A percentile compares a stretch with the other conserved stretches of the same genome.
phyloP scores from a whole-genome alignment of 2,113 vertebrate genomes.

The Rhynchopsitta pachyrhyncha region DNA sequence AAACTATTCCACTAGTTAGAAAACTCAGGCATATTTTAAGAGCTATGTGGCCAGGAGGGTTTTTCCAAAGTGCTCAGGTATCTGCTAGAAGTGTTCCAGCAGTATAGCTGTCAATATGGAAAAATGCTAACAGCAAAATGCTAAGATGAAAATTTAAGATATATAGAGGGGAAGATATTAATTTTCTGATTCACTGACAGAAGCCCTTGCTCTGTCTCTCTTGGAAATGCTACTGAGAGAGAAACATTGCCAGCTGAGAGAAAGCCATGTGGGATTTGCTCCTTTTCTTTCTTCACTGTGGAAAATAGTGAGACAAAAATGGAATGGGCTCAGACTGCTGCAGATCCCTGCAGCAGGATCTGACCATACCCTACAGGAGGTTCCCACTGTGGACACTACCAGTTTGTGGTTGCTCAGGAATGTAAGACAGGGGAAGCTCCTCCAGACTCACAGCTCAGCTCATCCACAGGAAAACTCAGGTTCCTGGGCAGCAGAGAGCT shows the following conservation, averaged over 20 bases:
- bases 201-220: not conserved
- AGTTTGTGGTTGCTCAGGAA: not conserved
- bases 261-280: not conserved
- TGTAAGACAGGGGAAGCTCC: not conserved
- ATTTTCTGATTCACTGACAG: not conserved
- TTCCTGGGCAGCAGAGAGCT: not conserved
- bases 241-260: not conserved
- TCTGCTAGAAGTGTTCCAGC: conserved; percentile 5
- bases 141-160: conserved; percentile 23
- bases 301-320: not conserved
- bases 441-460: not conserved
- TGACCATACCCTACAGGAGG: not conserved
- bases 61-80: conserved; percentile 49
- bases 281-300: not conserved
- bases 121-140: conserved; percentile 56
- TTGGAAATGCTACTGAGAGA: not conserved
- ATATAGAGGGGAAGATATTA: not conserved
- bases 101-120: conserved; percentile 33
- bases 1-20: not conserved
- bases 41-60: conserved; percentile 31
- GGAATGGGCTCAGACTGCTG: not conserved
- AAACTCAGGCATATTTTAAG: not conserved
- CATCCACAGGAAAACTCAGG: not conserved
- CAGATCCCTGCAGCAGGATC: not conserved
- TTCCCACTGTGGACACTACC: not conserved